Evolutionary conservation across 2,797 vertebrate species (phyloP).

Genomic region (Microctenopoma lineatum): DNA sequence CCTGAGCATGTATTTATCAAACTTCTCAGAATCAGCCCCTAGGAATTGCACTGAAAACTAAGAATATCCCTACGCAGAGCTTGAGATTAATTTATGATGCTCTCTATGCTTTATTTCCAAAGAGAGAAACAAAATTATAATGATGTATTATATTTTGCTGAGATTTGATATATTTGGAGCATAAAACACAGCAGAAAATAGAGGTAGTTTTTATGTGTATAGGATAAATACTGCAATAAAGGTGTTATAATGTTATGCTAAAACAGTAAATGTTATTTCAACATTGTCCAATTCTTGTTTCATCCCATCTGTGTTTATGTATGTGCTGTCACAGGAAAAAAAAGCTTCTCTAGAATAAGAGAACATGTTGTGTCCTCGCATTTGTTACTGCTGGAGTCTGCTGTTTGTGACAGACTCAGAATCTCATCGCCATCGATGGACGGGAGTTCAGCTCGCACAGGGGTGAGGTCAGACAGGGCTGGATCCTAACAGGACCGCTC

Average conservation of each 20-base stretch:
- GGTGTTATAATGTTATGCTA: too few species aligned
- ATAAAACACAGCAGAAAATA: not conserved
- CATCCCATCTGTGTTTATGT: not conserved
- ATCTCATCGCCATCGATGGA: too few species aligned
- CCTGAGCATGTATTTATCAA: not conserved
- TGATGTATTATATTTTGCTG: not conserved
- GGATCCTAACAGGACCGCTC: too few species aligned
- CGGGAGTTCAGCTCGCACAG: too few species aligned
- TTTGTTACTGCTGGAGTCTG: not conserved
- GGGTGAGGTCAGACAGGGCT: too few species aligned
- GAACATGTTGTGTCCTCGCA: not conserved
- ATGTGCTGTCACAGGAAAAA: not conserved
- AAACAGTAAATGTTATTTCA: not conserved
- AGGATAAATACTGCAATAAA: not conserved
- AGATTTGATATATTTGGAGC: not conserved
- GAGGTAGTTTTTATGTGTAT: not conserved
- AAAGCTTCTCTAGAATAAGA: too few species aligned
- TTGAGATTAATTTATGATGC: not conserved
- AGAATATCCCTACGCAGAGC: not conserved
- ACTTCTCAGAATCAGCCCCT: not conserved
- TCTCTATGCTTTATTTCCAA: conserved; percentile 1
- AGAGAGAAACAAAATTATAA: not conserved
- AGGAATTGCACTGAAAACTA: not conserved
- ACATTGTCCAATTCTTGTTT: not conserved
- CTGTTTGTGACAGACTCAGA: not conserved